Conservation (phyloP, 1,140 invertebrate species). For the Hestina assimilis region DNA sequence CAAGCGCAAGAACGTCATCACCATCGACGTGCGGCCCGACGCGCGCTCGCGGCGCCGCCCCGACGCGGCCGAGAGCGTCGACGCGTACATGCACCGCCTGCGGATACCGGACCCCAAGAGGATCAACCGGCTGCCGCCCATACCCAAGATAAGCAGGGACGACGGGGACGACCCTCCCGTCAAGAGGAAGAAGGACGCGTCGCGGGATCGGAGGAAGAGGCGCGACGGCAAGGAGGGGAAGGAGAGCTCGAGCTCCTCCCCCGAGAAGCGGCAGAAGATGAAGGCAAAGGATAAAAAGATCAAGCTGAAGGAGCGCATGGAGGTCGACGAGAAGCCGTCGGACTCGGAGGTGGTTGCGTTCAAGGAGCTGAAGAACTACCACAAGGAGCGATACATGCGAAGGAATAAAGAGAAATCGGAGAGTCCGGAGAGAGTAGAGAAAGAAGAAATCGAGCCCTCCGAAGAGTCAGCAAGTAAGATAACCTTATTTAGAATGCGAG, state of each 20-base stretch:
- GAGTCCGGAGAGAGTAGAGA: constrained; percentile 67
- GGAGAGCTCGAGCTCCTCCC: constrained; percentile 37
- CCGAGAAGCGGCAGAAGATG: constrained; percentile 41
- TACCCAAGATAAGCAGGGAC: constrained; percentile 61
- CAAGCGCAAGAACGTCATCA: constrained; percentile 69
- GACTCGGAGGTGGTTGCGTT: constrained; percentile 68
- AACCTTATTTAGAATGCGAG: constrained; percentile 47
- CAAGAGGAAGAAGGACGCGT: constrained; percentile 57
- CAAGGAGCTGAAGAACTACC: constrained; percentile 80
- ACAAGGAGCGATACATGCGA: constrained; percentile 82
- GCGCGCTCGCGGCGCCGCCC: constrained; percentile 34
- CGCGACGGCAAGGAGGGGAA: constrained; percentile 22
- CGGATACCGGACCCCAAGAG: constrained; percentile 47
- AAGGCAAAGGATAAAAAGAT: constrained; percentile 34
- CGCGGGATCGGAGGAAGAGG: constrained; percentile 40
- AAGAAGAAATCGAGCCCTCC: constrained; percentile 20
- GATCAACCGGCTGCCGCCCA: constrained; percentile 67
- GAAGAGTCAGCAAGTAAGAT: constrained; percentile 69
- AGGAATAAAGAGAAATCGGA: constrained; percentile 80
- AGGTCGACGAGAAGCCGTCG: constrained; percentile 30
- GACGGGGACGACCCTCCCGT: constrained; percentile 25
- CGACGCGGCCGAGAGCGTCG: constrained; percentile 15
- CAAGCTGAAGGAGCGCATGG: constrained; percentile 31
- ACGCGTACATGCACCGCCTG: constrained; percentile 42
- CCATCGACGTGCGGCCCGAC: constrained; percentile 58